Percentiles rank a stretch among this genome's conserved stretches.
These are phyloP conservation scores for Icerya purchasi DNA, from an alignment of 2,888 invertebrate genomes.

Conservation along the genomic window DNA sequence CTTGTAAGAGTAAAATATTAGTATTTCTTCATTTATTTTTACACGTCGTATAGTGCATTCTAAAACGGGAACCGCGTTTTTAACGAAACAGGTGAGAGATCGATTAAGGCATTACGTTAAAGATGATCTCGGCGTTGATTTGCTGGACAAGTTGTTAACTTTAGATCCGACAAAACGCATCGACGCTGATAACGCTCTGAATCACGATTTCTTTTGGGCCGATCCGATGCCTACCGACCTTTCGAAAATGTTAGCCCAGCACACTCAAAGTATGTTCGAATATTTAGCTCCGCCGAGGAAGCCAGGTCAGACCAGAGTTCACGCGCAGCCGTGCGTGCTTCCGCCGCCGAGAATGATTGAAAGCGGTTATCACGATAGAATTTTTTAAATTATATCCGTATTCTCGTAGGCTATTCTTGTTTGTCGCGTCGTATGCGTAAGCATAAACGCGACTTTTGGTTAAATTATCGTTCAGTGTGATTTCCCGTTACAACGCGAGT, in stretches of 20 bases:
- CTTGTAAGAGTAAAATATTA: no score
- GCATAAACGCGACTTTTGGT: no score
- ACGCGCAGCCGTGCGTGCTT: conserved; percentile 24
- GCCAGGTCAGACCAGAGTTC: conserved; percentile 44
- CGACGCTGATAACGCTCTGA: conserved; percentile 78
- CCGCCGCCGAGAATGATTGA: conserved; percentile 27
- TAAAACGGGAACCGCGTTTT: no score
- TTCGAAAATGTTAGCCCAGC: conserved; percentile 75
- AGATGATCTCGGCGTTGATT: conserved; percentile 75
- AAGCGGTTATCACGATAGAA: conserved; percentile 65
- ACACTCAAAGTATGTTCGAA: conserved; percentile 85
- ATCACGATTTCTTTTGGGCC: conserved; percentile 97
- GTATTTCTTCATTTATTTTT: no score
- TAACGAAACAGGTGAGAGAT: conserved; percentile 47
- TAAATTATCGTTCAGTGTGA: no score
- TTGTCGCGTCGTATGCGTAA: no score
- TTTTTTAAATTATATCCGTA: no score
- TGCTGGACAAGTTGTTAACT: conserved; percentile 74
- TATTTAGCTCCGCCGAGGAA: conserved; percentile 59
- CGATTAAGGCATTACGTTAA: conserved; percentile 72
- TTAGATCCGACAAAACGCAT: conserved; percentile 73
- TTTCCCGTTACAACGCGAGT: no score
- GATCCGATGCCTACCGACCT: conserved; percentile 88
- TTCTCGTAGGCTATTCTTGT: no score
- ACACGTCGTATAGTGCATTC: no score